Conservation (phyloP, 2,888 invertebrate species). For the Scelioninae gen. 2 region DNA sequence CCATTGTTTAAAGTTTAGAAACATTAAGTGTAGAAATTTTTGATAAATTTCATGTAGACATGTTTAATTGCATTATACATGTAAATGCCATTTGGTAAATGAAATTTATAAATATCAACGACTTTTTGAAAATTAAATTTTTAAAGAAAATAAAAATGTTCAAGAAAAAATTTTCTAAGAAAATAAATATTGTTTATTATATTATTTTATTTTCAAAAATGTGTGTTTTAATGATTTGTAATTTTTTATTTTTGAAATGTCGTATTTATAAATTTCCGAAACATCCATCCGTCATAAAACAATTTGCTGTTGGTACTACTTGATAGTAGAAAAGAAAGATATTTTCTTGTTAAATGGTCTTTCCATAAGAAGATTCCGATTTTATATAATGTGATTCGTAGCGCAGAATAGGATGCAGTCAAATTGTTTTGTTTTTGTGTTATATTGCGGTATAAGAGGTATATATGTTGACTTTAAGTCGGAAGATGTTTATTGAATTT, state of each 20-base stretch:
- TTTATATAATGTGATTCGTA: slow-evolving; percentile 43
- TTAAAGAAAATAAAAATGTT: no score
- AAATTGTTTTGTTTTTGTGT: slow-evolving; percentile 34
- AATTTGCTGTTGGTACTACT: slow-evolving; percentile 21
- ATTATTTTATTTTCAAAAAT: slow-evolving; percentile 1
- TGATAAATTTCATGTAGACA: no score
- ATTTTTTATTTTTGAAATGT: slow-evolving; percentile 8
- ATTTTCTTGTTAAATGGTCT: slow-evolving; percentile 47
- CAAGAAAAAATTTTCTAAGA: no score
- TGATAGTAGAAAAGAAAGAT: slow-evolving; percentile 12
- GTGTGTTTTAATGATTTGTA: not conserved
- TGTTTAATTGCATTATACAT: no score
- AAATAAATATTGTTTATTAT: no score
- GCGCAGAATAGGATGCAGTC: slow-evolving; percentile 35
- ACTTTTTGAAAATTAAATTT: no score
- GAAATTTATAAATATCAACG: no score
- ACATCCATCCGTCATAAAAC: slow-evolving; percentile 15
- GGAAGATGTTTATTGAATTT: slow-evolving; percentile 15
- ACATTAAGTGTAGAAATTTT: no score
- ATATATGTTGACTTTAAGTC: slow-evolving; percentile 27
- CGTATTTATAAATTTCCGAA: slow-evolving; percentile 6
- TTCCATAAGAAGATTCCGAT: slow-evolving; percentile 45
- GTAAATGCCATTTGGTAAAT: no score
- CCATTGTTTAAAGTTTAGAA: no score
- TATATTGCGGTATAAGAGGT: slow-evolving; percentile 14